Conservation (phyloP, 2,888 invertebrate species). For the Tetranychus piercei region DNA sequence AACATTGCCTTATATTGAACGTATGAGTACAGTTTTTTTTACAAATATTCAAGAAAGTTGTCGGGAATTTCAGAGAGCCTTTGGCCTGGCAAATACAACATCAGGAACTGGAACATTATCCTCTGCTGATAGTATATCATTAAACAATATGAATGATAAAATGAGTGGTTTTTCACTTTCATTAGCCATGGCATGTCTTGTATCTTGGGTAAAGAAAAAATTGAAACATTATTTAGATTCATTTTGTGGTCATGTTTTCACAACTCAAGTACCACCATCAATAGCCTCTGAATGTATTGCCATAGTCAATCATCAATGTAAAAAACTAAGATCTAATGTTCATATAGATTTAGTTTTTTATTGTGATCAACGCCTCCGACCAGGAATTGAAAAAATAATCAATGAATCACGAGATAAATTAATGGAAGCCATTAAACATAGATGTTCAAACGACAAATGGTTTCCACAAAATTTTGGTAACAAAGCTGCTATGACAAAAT, state of each 20-base stretch:
- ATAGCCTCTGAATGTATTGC: constrained; percentile 42
- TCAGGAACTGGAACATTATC: not conserved
- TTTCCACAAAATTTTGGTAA: constrained; percentile 56
- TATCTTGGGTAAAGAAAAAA: constrained; percentile 51
- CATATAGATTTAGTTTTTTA: constrained; percentile 83
- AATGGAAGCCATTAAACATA: constrained; percentile 57
- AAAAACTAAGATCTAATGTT: constrained; percentile 34
- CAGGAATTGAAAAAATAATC: constrained; percentile 54
- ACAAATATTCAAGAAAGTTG: constrained; percentile 56
- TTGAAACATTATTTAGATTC: constrained; percentile 34
- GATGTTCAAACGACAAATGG: constrained; percentile 58
- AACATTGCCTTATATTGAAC: constrained; percentile 55
- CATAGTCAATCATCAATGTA: constrained; percentile 53
- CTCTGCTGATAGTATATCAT: not conserved
- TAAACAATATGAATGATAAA: not conserved
- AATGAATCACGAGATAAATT: constrained; percentile 60
- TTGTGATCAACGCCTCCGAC: constrained; percentile 62
- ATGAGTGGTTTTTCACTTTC: not conserved
- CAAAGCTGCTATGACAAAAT: constrained; percentile 48
- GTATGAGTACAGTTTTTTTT: constrained; percentile 64
- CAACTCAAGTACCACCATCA: constrained; percentile 65
- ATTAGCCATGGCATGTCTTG: constrained; percentile 17
- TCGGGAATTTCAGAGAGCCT: constrained; percentile 56
- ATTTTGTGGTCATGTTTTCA: constrained; percentile 51
- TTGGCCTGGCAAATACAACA: constrained; percentile 33